Evolutionary conservation across 2,888 invertebrate species (phyloP), one percentile per base, ranked within the genome.

Genomic region (Tenthredo scrophulariae): DNA sequence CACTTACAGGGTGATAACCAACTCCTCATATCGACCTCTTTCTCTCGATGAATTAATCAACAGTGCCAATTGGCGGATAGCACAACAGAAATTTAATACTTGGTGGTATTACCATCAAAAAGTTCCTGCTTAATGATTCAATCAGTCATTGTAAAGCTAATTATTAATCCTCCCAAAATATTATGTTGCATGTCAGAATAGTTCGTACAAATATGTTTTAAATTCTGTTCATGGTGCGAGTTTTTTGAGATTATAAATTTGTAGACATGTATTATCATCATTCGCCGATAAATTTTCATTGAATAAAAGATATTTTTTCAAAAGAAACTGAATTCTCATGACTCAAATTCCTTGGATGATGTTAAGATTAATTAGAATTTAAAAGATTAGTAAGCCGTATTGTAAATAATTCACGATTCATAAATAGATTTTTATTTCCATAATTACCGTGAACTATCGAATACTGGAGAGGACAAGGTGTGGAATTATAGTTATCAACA

Each of bases 91-190:
- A 70, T 83, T 83, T 7, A 50, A 33, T 50, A 83, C 83, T 46
- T 83, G 83, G 83, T 83, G 83, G 83, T 83, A 83, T 46, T 26
- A 67, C 4, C 83, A 83, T 15, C 83, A 70, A 70, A 83, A 67
- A 29, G 58, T 40, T 9, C 80, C 80, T 3, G n/a, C 40, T 1
- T 33, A 58, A 62, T 62, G 5, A 26, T 29, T 26, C 7, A 33
- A 6, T 37, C 33, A 10, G 2, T 43, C 0, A 10, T 15, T 54
- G 6, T 0, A 33, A 18, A 67, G 67, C 33, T 33, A 6, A 33
- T 18, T 33, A 3, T 29, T 67, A 15, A 67, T 29, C 33, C 2
- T 13, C 33, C 10, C 33, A 15, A n/a, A 62, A n/a, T 65, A 65
- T 13, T 29, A 65, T 5, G 22, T 29, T 65, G 9, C 29, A 29